Evolutionary conservation across 2,113 vertebrate species (phyloP).

Genomic region (Megalops atlanticus): DNA sequence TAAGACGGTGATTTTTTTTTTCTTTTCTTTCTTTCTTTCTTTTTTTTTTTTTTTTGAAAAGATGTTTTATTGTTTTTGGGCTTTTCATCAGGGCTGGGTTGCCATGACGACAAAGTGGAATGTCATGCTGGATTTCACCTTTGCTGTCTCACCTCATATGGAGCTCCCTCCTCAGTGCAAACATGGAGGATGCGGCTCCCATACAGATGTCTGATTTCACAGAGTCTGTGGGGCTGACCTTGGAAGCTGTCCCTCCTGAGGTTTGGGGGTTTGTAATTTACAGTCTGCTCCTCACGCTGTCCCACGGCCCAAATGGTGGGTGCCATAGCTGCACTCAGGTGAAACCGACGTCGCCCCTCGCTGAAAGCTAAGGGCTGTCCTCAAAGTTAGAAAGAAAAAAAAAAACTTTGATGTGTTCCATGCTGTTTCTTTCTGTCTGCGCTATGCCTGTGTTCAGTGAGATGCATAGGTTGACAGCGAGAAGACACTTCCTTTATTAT

Average conservation of each 20-base stretch:
- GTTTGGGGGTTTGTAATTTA: slow-evolving; percentile 61
- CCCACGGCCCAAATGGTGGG: slow-evolving; percentile 69
- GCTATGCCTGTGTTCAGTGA: background rate
- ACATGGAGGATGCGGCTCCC: slow-evolving; percentile 69
- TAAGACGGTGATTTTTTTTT: slow-evolving; percentile 52
- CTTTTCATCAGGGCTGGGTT: slow-evolving; percentile 75
- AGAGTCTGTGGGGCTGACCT: slow-evolving; percentile 69
- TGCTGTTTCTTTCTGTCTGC: background rate
- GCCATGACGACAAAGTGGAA: slow-evolving; percentile 85
- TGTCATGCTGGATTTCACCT: slow-evolving; percentile 82
- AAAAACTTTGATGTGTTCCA: background rate
- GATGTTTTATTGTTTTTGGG: slow-evolving; percentile 71
- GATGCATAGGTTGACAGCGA: background rate
- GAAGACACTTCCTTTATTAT: background rate
- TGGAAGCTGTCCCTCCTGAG: slow-evolving; percentile 75
- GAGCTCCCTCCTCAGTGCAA: slow-evolving; percentile 71
- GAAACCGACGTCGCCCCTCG: slow-evolving; percentile 57
- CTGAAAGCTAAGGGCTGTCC: slow-evolving; percentile 56
- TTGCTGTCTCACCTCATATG: slow-evolving; percentile 78
- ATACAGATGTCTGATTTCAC: slow-evolving; percentile 79
- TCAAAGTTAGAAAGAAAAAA: background rate
- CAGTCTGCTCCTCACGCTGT: slow-evolving; percentile 57
- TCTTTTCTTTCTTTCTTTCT: background rate
- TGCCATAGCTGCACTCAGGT: slow-evolving; percentile 74
- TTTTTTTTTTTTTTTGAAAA: slow-evolving; percentile 33